phyloP scores from a whole-genome alignment of 2,113 vertebrate genomes.

The Budorcas taxicolor region DNA sequence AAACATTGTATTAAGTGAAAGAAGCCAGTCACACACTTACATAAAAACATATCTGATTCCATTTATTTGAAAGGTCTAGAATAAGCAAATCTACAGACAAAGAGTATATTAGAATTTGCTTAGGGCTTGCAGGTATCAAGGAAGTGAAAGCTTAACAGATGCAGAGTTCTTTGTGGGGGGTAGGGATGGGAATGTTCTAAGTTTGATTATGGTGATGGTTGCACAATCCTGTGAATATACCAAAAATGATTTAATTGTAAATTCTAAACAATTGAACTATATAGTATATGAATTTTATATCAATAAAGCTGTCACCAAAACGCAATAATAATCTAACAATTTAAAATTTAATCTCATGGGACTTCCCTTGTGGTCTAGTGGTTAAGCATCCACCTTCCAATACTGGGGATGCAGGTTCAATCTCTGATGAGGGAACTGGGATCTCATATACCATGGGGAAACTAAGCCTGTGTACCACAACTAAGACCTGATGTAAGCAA shows the following conservation, averaged over 20 bases:
- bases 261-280: neutral
- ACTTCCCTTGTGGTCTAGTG: neutral
- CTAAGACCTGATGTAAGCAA: neutral
- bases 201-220: neutral
- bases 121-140: neutral
- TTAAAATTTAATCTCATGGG: neutral
- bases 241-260: neutral
- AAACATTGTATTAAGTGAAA: neutral
- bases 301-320: slow-evolving; percentile 11
- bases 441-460: neutral
- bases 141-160: neutral
- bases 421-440: neutral
- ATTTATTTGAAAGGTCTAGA: slow-evolving; percentile 20
- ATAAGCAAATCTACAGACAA: neutral
- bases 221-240: neutral
- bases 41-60: neutral
- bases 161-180: neutral
- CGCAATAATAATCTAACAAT: slow-evolving; percentile 15
- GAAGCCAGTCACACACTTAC: neutral
- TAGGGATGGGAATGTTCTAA: neutral
- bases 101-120: neutral
- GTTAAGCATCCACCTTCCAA: neutral
- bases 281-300: neutral
- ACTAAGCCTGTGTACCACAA: neutral
- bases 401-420: neutral